phyloP scores from a whole-genome alignment of 1,140 invertebrate genomes.

The Drosophila auraria region DNA sequence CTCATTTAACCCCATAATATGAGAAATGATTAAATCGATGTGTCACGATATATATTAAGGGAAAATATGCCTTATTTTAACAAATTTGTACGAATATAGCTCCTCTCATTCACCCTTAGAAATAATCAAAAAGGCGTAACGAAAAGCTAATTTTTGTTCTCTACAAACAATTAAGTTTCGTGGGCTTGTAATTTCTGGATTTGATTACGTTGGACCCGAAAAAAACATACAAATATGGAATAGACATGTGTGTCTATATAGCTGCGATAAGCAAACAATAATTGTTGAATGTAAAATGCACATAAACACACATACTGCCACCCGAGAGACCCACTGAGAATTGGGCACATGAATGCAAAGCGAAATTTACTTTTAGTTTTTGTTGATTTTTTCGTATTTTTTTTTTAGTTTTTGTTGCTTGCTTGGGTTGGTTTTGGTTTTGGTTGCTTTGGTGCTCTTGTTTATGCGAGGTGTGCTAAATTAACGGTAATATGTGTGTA shows the following conservation, averaged over 20 bases:
- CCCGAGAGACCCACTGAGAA: conserved; percentile 25
- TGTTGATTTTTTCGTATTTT: conserved; percentile 19
- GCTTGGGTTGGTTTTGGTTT: conserved; percentile 10
- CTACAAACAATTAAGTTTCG: conserved; percentile 69
- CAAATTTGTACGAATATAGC: neutral
- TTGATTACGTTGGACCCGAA: conserved; percentile 64
- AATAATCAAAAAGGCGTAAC: conserved; percentile 64
- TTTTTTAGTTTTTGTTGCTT: conserved; percentile 15
- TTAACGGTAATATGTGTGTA: conserved; percentile 66
- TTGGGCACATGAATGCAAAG: conserved; percentile 54
- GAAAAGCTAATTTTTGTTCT: conserved; percentile 32
- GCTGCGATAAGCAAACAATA: conserved; percentile 42
- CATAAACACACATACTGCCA: conserved; percentile 9
- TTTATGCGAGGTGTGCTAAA: conserved; percentile 62
- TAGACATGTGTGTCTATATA: conserved; percentile 35
- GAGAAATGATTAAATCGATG: conserved; percentile 17
- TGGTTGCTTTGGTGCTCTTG: conserved; percentile 39
- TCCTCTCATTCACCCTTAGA: conserved; percentile 1
- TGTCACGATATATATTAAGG: conserved; percentile 25
- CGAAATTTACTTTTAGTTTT: conserved; percentile 29
- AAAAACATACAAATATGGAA: conserved; percentile 30
- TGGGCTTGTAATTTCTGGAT: conserved; percentile 58
- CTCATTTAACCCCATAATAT: conserved; percentile 27
- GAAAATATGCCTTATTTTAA: neutral
- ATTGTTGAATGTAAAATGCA: conserved; percentile 49